Percentiles rank a stretch among this genome's conserved stretches.
phyloP scores from a whole-genome alignment of 53 echinoderm and acorn worm species.

The Temnopleurus reevesii region DNA sequence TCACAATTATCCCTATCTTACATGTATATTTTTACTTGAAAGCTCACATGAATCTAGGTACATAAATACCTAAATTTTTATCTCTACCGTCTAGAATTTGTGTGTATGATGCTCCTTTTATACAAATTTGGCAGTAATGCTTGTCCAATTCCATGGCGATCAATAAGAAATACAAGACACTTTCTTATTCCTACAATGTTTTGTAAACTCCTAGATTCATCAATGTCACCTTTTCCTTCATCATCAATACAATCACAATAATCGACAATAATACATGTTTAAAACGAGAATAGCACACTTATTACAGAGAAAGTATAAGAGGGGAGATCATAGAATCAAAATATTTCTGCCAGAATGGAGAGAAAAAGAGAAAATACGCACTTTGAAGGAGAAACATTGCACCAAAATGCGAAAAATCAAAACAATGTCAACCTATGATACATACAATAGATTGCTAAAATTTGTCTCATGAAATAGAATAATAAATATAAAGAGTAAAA shows the following conservation, averaged over 20 bases:
- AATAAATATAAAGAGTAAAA: conserved; percentile 59
- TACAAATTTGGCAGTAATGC: conserved; percentile 42
- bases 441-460: conserved; percentile 62
- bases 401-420: conserved; percentile 43
- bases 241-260: conserved; percentile 22
- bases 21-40: no score
- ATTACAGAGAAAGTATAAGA: conserved; percentile 29
- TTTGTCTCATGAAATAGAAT: conserved; percentile 37
- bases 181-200: neutral
- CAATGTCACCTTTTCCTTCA: neutral
- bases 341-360: neutral
- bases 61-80: no score
- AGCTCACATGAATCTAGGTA: no score
- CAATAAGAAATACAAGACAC: neutral
- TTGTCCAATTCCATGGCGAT: conserved; percentile 38
- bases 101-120: no score
- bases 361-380: conserved; percentile 34
- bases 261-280: neutral
- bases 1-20: no score
- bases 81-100: no score
- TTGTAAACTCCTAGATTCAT: no score
- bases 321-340: neutral
- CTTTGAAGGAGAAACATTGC: conserved; percentile 52
- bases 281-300: conserved; percentile 53
- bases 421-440: conserved; percentile 36